Evolutionary conservation across 53 echinoderm and acorn worm genomes (phyloP), one percentile per base, ranked within the genome.

Genomic region (Zoroaster sp.): DNA sequence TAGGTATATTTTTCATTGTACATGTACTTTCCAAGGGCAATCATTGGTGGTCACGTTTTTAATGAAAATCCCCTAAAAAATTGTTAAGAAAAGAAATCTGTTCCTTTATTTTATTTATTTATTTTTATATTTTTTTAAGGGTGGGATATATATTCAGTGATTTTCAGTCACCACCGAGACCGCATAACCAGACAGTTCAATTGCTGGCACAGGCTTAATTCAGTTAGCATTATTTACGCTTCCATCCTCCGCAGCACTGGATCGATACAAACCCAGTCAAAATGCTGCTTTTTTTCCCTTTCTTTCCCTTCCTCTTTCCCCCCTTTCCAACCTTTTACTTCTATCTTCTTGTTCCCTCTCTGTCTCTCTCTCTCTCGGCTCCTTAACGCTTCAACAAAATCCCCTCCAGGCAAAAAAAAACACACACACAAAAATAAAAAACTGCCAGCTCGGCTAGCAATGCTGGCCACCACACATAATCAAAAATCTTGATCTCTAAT

Each of bases 171-270:
- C 82, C 21, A 40, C 66, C 8, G 42, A 66, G 82, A 82, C 82
- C 7, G 38, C 44, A 31, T 31, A 66, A 28, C 82, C 89, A 78
- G 78, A 89, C 89, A 69, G 89, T 89, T 79, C 80, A 89, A 89
- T 89, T 89, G 69, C 70, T 80, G 38, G 78, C 80, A 78, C 71
- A 79, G 71, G 52, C 49, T 39, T 89, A 89, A 89, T 89, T 80
- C 78, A 80, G 89, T 89, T 89, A 88, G 80, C 70, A 89, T 80
- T 89, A 89, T 89, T 89, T 89, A 89, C 89, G 89, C 80, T 89
- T 70, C 47, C 72, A 89, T 78, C 89, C 51, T 47, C 70, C 80
- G 63, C 70, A 37, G 68, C 52, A 38, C 40, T 0, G 14, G 89
- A 89, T 89, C 89, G 80, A 89, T 89, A 89, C 89, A 89, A 89